phyloP scores from a whole-genome alignment of 2,888 invertebrate species.

The Morpho deidamia region DNA sequence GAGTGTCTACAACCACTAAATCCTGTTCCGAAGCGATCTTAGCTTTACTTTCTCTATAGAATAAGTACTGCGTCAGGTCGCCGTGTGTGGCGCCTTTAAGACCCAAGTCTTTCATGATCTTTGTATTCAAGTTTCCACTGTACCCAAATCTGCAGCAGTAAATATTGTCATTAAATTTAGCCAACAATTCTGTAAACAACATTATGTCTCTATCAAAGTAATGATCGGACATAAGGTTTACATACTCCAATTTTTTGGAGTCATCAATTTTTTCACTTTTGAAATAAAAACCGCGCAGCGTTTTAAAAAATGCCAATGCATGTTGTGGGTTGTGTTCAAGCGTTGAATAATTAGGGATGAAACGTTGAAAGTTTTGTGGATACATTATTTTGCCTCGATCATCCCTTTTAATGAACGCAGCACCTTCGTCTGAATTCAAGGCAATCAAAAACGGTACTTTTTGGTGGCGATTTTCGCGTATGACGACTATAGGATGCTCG shows the following conservation, averaged over 20 bases:
- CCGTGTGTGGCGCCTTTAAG: conserved; percentile 56
- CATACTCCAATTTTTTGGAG: conserved; percentile 35
- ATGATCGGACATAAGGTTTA: conserved; percentile 45
- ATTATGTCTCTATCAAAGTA: conserved; percentile 46
- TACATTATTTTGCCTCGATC: conserved; percentile 39
- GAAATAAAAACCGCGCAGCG: conserved; percentile 47
- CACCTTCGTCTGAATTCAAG: conserved; percentile 49
- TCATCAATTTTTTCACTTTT: conserved; percentile 33
- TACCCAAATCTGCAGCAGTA: conserved; percentile 52
- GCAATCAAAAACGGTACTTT: conserved; percentile 49
- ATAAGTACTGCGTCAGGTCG: conserved; percentile 57
- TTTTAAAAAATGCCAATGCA: conserved; percentile 30
- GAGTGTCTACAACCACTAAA: conserved; percentile 38
- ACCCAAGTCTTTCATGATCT: conserved; percentile 46
- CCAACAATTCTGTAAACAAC: conserved; percentile 38
- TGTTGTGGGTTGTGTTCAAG: conserved; percentile 30
- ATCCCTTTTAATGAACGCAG: conserved; percentile 42
- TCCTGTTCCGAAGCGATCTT: conserved; percentile 38
- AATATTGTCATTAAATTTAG: conserved; percentile 33
- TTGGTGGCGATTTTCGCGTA: conserved; percentile 37
- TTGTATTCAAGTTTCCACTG: conserved; percentile 50
- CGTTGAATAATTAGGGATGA: conserved; percentile 42
- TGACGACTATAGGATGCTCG: conserved; percentile 40
- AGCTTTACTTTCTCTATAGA: conserved; percentile 51
- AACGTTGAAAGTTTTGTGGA: conserved; percentile 43